Evolutionary conservation across 2,888 invertebrate genomes (phyloP).

Genomic region (Drosophila kanekoi): DNA sequence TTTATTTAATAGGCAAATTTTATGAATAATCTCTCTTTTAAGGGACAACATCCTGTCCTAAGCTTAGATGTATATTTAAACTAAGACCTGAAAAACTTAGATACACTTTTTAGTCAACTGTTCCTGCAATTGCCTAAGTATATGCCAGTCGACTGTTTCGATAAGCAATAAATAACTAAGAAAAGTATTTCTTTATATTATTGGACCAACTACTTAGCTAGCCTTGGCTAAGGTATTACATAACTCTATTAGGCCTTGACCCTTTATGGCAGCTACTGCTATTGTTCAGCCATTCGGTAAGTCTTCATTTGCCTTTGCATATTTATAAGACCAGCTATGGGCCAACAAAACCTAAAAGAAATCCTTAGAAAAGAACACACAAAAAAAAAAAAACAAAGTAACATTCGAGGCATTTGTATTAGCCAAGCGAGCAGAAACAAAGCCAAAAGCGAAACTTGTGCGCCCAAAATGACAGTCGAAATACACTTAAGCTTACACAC

Average conservation of each 20-base stretch:
- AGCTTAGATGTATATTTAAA: no score
- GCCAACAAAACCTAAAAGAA: conserved; percentile 10
- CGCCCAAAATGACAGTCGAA: conserved; percentile 54
- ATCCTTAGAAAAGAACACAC: conserved; percentile 13
- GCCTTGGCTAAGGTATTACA: conserved; percentile 29
- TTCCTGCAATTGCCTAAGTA: neutral
- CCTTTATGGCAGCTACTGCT: conserved; percentile 27
- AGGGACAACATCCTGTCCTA: no score
- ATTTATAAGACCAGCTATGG: conserved; percentile 57
- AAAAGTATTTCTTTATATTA: conserved; percentile 8
- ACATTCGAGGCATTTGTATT: conserved; percentile 54
- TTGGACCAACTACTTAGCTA: conserved; percentile 6
- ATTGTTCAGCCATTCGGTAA: conserved; percentile 48
- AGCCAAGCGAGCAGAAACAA: conserved; percentile 54
- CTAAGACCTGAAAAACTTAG: no score
- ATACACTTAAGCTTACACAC: conserved; percentile 52
- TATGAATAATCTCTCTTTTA: no score
- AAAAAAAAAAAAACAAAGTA: conserved; percentile 19
- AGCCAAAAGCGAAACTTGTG: conserved; percentile 34
- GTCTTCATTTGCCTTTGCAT: conserved; percentile 57
- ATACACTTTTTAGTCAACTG: neutral
- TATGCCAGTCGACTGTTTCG: neutral
- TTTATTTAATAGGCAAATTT: no score
- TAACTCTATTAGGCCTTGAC: conserved; percentile 45
- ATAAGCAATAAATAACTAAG: neutral